Evolutionary conservation across 2,797 vertebrate genomes (phyloP), one percentile per base, ranked within the genome.

Genomic region (Iguana delicatissima): DNA sequence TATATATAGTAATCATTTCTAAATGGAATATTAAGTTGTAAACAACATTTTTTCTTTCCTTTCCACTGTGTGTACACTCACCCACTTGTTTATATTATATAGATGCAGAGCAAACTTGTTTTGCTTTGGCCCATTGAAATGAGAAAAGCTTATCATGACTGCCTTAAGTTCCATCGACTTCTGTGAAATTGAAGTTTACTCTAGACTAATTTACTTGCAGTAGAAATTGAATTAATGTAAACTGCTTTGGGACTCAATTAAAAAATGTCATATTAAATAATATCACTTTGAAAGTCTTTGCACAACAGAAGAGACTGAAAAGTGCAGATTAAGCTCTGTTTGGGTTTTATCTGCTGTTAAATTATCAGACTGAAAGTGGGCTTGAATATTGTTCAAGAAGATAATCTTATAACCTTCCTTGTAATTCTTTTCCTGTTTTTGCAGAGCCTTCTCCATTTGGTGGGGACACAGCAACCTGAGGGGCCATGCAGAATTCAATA

Each of bases 401-500:
- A 32, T 83, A 92, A 76, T 91, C 38, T 38, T 42, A 22, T 80
- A 9, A 52, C 2, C 5, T 8, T 87, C 24, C 38, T 81, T 46
- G 93, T 90, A 59, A 52, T 10, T 80, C 6, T 13, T 80, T 92
- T 95, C 94, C 57, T 94, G 93, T 90, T 91, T 94, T 93, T 93
- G 57, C 95, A 98, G 98, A 98, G 98, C 90, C 93, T 90, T 91
- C 96, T 97, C 55, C 98, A 98, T 89, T 94, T 98, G 93, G 93
- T 98, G 89, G 98, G 98, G 88, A 97, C 97, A 0, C 98, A 98
- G 92, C 97, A 98, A 89, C 98, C 98, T 50, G 91, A 93, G 38
- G 95, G 96, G 86, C 97, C 96, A 2, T 98, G 97, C 92, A 89
- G 91, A 72, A 97, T 98, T 57, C 94, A 83, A 55, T 98, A 98